Base-by-base conservation (phyloP, 1,140 invertebrate species). In the Tribolium madens region DNA sequence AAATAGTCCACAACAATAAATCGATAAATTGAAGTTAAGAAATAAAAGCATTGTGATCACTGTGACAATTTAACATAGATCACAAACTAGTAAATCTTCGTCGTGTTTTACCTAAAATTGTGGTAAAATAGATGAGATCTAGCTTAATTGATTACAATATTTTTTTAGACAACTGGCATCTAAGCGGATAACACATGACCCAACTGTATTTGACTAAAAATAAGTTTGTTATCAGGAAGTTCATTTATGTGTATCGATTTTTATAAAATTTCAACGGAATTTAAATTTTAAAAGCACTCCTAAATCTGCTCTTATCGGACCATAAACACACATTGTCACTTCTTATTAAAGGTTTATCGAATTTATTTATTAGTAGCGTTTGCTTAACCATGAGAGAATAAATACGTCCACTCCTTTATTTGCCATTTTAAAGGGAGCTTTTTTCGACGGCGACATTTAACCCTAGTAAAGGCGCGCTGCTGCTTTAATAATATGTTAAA, bases 401-500 rank as follows among this genome's bases (percentile, higher is more conserved):
- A 64, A 64, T 13, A 64, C 15, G 18, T 13, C 57, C 52, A 57
- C 52, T 31, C 57, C 57, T 64, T 64, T 64, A 64, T 64, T 64
- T 64, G 57, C 57, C 21, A 64, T 64, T 64, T 64, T 64, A 64
- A 64, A 64, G 57, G 57, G 57, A 64, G 57, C 57, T 64, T 64
- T 64, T 64, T 64, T 64, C 52, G 52, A 3, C 26, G 21, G 26
- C 57, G 57, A 64, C 57, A 64, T 64, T 64, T 64, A 64, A 64
- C 57, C 57, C 57, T 64, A n/a, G 57, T 64, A 64, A 64, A 14
- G 57, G 57, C 57, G 57, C 57, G 57, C 57, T 64, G 57, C 57
- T 64, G 57, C 57, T 64, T 64, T 64, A 64, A 64, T 64, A 64
- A 64, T 64, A 64, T 64, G 57, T 64, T 64, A 64, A 64, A 64